These are phyloP conservation scores for Epizoanthus rinbou DNA, from an alignment of 92 coral and sea anemone species.

Conservation along the genomic window DNA sequence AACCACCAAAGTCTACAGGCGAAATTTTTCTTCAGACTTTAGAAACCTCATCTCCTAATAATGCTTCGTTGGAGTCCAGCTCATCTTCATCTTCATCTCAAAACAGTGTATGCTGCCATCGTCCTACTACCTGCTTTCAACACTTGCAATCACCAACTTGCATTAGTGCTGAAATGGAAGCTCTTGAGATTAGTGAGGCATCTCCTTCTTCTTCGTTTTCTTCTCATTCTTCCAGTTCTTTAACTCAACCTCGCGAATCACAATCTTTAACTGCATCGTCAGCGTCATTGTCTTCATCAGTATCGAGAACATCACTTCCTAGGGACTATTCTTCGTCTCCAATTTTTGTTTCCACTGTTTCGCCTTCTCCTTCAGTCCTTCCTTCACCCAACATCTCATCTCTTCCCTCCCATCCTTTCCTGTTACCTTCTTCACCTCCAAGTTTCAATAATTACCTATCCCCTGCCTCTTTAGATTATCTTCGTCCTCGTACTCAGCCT, in stretches of 20 bases:
- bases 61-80: background rate
- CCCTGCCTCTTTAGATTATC: background rate
- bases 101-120: no score
- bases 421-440: background rate
- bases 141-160: no score
- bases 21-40: background rate
- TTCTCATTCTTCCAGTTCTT: background rate
- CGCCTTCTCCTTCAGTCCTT: background rate
- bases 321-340: background rate
- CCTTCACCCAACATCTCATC: background rate
- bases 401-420: background rate
- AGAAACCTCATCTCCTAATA: background rate
- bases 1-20: background rate
- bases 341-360: background rate
- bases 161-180: no score
- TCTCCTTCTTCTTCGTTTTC: conserved; percentile 7
- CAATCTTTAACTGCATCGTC: background rate
- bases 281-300: background rate
- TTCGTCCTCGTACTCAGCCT: background rate
- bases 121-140: no score
- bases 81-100: background rate
- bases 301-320: background rate
- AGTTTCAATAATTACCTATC: background rate
- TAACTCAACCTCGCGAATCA: background rate
- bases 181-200: background rate